phyloP scores from a whole-genome alignment of 2,113 vertebrate genomes.

The Pluvianellus socialis region DNA sequence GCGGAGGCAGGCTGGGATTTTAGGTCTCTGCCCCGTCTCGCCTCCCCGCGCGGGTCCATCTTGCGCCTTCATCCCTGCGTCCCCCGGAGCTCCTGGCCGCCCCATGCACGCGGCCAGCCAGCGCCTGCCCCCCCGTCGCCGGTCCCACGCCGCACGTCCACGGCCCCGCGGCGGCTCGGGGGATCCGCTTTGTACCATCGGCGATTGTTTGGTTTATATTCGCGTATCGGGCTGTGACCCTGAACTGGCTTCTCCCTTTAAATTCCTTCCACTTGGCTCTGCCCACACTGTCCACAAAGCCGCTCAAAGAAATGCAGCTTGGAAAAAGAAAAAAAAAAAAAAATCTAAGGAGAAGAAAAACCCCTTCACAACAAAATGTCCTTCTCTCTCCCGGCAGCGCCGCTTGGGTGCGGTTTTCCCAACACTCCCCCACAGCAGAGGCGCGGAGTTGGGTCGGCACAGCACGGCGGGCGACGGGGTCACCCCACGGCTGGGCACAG shows the following conservation, averaged over 20 bases:
- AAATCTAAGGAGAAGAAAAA: slow-evolving; percentile 12
- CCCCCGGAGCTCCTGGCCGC: not conserved
- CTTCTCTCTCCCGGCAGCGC: not conserved
- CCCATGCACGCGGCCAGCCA: not conserved
- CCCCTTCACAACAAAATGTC: slow-evolving; percentile 28
- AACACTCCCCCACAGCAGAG: not conserved
- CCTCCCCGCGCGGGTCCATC: not conserved
- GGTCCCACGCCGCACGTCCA: not conserved
- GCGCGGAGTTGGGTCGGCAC: not conserved
- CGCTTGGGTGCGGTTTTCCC: not conserved
- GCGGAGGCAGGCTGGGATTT: not conserved
- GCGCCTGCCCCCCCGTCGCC: not conserved
- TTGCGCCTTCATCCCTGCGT: not conserved
- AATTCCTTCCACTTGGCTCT: slow-evolving; percentile 66
- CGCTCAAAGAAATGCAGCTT: slow-evolving; percentile 36
- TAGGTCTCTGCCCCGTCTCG: not conserved
- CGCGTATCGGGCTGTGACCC: not conserved
- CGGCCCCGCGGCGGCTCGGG: rapidly evolving
- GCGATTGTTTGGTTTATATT: slow-evolving; percentile 31
- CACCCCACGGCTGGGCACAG: not conserved
- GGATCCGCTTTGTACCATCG: not conserved
- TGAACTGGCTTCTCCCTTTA: slow-evolving; percentile 61
- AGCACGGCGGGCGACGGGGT: not conserved
- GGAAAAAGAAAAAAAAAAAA: not conserved
- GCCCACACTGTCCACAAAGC: slow-evolving; percentile 65